Evolutionary conservation across 2,888 invertebrate species (phyloP), one percentile per base, ranked within the genome.

Genomic region (Emmelina monodactyla): DNA sequence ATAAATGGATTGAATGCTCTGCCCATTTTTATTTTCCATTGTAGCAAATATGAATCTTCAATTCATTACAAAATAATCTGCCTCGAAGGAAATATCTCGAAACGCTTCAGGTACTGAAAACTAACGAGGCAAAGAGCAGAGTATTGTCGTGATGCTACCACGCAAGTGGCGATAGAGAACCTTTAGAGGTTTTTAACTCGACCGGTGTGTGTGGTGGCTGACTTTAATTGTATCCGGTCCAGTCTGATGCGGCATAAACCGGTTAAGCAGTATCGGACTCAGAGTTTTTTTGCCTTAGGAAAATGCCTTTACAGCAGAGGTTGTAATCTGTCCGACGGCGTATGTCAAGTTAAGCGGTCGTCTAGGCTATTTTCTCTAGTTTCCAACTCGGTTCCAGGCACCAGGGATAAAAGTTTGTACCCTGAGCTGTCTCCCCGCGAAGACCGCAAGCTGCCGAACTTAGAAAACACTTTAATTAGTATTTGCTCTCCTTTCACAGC

Each of bases 151-250:
- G 58, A 58, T 58, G 56, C 57, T 50, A 56, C 49, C 55, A 56
- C 53, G 50, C 51, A 62, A 59, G 62, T 76, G 73, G 75, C 71
- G 59, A 70, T 61, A 68, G 64, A 67, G 63, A 54, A 56, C 50
- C 55, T 58, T 59, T 58, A 61, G 64, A 55, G 60, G 67, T 62
- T 61, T 64, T 67, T 66, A 68, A 60, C 62, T 67, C 58, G 53
- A 51, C 47, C 54, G 60, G 62, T 55, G 62, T 58, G 49, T 53
- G 56, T 57, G 61, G 68, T 69, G 62, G 64, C 56, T 53, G 64
- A 49, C 71, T 72, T 65, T 78, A 78, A 78, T 78, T 76, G 70
- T 65, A 61, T 78, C 76, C 75, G 75, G 62, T 52, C 49, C 51
- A n/a, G n/a, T n/a, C n/a, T n/a, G n/a, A n/a, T n/a, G n/a, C n/a